Evolutionary conservation across 2,113 vertebrate species (phyloP).

Genomic region (Sula dactylatra): DNA sequence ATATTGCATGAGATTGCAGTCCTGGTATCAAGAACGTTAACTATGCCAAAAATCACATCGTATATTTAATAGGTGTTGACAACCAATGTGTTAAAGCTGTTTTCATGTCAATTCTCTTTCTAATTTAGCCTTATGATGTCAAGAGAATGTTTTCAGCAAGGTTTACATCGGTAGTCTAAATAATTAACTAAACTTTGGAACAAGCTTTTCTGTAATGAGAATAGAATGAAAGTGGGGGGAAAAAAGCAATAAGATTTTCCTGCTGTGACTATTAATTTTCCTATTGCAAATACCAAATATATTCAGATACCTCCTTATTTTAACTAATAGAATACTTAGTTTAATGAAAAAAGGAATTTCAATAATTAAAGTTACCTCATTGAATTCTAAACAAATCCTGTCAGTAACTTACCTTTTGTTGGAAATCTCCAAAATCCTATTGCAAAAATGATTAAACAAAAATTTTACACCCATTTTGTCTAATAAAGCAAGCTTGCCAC

Average conservation of each 20-base stretch:
- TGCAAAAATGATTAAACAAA: not conserved
- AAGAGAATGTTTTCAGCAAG: not conserved
- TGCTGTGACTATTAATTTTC: not conserved
- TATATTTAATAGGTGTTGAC: not conserved
- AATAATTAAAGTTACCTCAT: slow-evolving; percentile 59
- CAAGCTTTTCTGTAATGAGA: not conserved
- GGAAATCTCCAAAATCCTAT: not conserved
- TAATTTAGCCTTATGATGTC: not conserved
- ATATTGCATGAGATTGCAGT: not conserved
- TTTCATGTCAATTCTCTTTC: not conserved
- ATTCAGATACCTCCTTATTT: not conserved
- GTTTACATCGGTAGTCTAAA: not conserved
- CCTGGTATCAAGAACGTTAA: not conserved
- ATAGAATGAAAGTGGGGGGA: not conserved
- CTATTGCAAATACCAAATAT: not conserved
- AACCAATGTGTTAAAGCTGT: not conserved
- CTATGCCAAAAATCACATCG: not conserved
- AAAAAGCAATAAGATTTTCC: not conserved
- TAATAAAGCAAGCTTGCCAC: not conserved
- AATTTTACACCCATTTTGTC: not conserved
- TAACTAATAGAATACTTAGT: slow-evolving; percentile 68
- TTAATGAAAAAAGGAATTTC: slow-evolving; percentile 66
- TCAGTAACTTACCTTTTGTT: not conserved
- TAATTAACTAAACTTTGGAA: not conserved
- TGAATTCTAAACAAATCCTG: slow-evolving; percentile 40